Evolutionary conservation across 2,888 invertebrate species (phyloP), one percentile per base, ranked within the genome.

Genomic region (Dolichomitus sp.): DNA sequence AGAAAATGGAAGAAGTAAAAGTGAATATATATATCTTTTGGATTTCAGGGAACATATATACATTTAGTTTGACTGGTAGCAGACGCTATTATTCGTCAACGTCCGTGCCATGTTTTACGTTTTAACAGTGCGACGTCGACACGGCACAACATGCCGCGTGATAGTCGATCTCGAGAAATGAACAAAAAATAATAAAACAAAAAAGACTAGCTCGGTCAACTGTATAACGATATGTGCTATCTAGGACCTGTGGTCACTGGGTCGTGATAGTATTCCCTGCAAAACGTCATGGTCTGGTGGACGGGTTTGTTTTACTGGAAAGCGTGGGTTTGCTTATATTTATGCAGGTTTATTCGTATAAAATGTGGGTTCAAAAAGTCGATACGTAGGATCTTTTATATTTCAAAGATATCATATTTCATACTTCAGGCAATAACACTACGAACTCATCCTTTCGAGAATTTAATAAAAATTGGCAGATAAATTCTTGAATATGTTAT

Each of bases 21-120:
- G 37, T 14, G 17, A 70, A 54, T 37, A 66, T 59, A 59, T 72
- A 52, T 27, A 40, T 59, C 30, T 17, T 42, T 80, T 11, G 54
- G 75, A 70, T 40, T 69, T 80, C 37, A 11, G 12, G 19, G 57
- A 75, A 75, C 61, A 17, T 37, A 65, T 27, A 57, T 52, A 59
- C 59, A 68, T 70, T 63, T 33, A 33, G 12, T 50, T 40, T 37
- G 40, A 40, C 14, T 19, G 65, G 45, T 6, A 45, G 65, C 6
- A 23, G 37, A 50, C 17, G 23, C 54, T 37, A 65, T 45, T 70
- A 40, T 61, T 72, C 70, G 68, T 68, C 48, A 66, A 48, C 45
- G 75, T 54, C 17, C 19, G 45, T 14, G 19, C n/a, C 59, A 70
- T 61, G 70, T 70, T 77, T 59, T 59, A 68, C 57, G 66, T 66